Base-by-base conservation (phyloP, 2,797 vertebrate genomes). In the Danio jaintianensis region DNA sequence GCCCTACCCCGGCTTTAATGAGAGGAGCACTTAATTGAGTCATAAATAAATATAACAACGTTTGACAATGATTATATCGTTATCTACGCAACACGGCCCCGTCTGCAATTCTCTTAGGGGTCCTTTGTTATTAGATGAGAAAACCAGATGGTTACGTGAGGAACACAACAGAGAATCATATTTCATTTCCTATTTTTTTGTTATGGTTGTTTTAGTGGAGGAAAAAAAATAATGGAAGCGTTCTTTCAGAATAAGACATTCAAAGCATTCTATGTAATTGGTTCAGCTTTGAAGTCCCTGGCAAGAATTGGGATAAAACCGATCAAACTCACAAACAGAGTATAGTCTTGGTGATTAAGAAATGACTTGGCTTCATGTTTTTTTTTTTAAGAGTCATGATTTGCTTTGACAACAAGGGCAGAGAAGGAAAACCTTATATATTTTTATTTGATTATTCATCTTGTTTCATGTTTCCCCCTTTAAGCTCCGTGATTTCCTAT, bases 21-120 rank as follows among this genome's bases (percentile, higher is more conserved):
- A 90, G 84, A 88, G 86, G 92, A 91, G 88, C 90, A 88, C 87
- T 83, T 76, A 91, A 94, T 92, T 93, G 89, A 82, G 89, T 90
- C 79, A 83, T 84, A 90, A 92, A 89, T 92, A 87, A 89, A 93
- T 69, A 85, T 83, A 89, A 90, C 78, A 91, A 89, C 88, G 90
- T 92, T 94, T 86, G 88, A 92, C 91, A 93, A 93, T 89, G 84
- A 93, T 93, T 92, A 91, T 90, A 92, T 88, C 85, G 85, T 90
- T 92, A 91, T 91, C 88, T 91, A 89, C 86, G 86, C 87, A 83
- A 85, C 81, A 83, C 75, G 85, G 80, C 90, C 87, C 86, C 87
- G 88, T 88, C 86, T 87, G 84, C 87, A 89, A 86, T 89, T 86
- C 90, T 92, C 88, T 58, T 83, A 89, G 83, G 90, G 90, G 89